Conservation (phyloP, 2,888 invertebrate genomes). For the Timandra comae region DNA sequence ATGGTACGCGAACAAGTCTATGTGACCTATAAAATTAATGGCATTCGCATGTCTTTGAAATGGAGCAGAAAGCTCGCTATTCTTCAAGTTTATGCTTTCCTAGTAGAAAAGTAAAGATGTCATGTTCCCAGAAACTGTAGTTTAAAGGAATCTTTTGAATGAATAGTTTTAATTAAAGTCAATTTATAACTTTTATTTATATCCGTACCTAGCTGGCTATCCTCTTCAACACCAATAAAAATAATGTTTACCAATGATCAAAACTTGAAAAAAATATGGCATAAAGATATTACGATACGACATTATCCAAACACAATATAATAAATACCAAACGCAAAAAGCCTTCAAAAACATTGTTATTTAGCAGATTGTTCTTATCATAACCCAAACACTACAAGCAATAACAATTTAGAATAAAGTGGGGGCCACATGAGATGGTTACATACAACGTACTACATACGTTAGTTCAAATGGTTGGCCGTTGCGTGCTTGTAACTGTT, state of each 20-base stretch:
- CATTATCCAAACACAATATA: too few species aligned
- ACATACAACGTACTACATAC: conserved; percentile 13
- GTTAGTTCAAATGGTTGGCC: conserved; percentile 16
- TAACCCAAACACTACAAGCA: conserved; percentile 20
- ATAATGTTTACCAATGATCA: not conserved
- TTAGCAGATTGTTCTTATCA: conserved; percentile 11
- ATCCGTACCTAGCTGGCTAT: too few species aligned
- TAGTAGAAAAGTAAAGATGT: not conserved
- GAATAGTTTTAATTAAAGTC: too few species aligned
- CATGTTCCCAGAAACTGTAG: not conserved
- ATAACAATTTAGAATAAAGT: conserved; percentile 23
- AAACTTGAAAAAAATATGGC: too few species aligned
- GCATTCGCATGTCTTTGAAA: conserved; percentile 48
- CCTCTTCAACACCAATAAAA: too few species aligned
- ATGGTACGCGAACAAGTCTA: conserved; percentile 14
- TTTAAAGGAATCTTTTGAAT: too few species aligned
- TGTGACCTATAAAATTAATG: conserved; percentile 53
- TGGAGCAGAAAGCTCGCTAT: conserved; percentile 26
- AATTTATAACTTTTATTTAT: too few species aligned
- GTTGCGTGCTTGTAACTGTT: conserved; percentile 15
- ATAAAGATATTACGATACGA: too few species aligned
- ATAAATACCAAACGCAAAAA: too few species aligned
- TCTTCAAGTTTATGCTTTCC: conserved; percentile 20
- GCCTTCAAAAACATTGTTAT: too few species aligned
- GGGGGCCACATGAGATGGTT: conserved; percentile 12